Percentiles rank a stretch among this genome's conserved stretches.
phyloP scores from a whole-genome alignment of 2,113 vertebrate species.

The Alligator mississippiensis region DNA sequence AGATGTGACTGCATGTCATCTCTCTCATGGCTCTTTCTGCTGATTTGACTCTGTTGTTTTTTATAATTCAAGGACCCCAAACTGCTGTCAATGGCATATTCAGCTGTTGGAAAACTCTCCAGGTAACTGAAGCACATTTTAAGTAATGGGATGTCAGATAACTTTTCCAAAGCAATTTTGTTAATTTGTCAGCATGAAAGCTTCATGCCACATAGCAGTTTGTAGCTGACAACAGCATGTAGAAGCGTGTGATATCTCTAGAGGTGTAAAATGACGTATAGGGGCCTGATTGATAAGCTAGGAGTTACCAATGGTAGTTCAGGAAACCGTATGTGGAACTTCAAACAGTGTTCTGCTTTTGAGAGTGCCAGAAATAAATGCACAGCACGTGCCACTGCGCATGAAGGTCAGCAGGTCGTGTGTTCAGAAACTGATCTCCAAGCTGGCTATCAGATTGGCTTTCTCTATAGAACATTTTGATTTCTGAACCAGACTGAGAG shows the following conservation, averaged over 20 bases:
- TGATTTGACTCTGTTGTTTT: conserved; percentile 60
- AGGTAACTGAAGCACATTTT: conserved; percentile 82
- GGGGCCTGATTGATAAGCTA: neutral
- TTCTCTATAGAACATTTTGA: neutral
- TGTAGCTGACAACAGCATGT: neutral
- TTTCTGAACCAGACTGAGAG: neutral
- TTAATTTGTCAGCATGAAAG: conserved; percentile 6
- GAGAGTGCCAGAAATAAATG: neutral
- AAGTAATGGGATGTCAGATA: neutral
- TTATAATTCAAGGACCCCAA: conserved; percentile 90
- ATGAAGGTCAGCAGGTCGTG: neutral
- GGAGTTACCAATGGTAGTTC: neutral
- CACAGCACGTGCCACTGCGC: neutral
- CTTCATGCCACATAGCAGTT: neutral
- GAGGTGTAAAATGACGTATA: neutral
- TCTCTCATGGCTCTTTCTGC: conserved; percentile 13
- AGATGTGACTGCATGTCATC: neutral
- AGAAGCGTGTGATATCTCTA: neutral
- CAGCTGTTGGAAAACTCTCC: conserved; percentile 96
- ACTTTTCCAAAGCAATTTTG: neutral
- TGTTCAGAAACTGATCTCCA: neutral
- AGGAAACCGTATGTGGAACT: neutral
- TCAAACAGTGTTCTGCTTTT: neutral
- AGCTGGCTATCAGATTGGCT: neutral
- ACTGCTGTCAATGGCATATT: conserved; percentile 94